Base-by-base conservation (phyloP, 2,888 invertebrate genomes). In the Melanchra persicariae region DNA sequence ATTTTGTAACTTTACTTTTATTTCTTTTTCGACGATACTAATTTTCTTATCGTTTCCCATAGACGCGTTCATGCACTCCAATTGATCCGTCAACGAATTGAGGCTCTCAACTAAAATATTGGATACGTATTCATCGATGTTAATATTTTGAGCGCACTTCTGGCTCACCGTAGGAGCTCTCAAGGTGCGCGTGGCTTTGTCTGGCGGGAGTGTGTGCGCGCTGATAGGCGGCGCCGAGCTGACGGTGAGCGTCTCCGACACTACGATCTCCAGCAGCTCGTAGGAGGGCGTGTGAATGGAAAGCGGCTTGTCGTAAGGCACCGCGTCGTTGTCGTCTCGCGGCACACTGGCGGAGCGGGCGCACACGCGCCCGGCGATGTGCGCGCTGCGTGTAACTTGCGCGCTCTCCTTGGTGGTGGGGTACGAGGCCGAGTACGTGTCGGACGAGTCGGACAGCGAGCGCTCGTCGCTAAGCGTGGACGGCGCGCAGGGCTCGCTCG, bases 111-210 rank as follows among this genome's bases (percentile, higher is more conserved):
- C 95, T 49, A 96, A 87, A 82, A 96, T 94, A 82, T 94, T 94
- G 2, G 96, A 96, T 22, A 96, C 96, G 81, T 96, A 96, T 80
- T 95, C 93, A 84, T 96, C 96, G 30, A 96, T 91, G 81, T 95
- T 92, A 51, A 93, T 86, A 64, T 89, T 91, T 49, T 68, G 77
- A 40, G 34, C n/a, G 51, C 70, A 83, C 66, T 75, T 80, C 59
- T 73, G 77, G 15, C 72, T 86, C 12, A 66, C 71, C 57, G 80
- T 58, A 12, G 85, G 79, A 64, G 84, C 77, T 76, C 79, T 87
- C 26, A 69, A 70, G 8, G 65, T 62, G 34, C 74, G 52, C 30
- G 24, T 10, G 2, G 22, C 22, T 55, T 72, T 75, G 26, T 73
- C 76, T 10, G 62, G 65, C 0, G 79, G 58, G 9, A 58, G 75